These are phyloP conservation scores for Uria aalge DNA, from an alignment of 2,113 vertebrate species.

Conservation along the genomic window DNA sequence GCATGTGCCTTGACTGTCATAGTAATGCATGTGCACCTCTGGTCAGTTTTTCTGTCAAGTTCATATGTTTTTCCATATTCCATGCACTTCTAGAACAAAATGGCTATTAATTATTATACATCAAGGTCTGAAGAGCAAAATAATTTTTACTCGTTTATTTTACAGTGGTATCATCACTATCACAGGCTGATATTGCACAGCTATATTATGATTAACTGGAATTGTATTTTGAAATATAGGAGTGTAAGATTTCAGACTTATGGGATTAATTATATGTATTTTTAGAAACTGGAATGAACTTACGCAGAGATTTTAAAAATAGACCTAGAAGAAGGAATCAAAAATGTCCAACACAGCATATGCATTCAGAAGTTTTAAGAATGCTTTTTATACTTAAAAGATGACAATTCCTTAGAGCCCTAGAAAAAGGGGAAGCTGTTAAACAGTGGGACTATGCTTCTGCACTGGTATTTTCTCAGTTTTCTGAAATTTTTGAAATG, in stretches of 20 bases:
- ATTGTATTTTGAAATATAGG: not conserved
- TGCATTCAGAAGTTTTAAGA: conserved; percentile 72
- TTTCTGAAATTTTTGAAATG: conserved; percentile 63
- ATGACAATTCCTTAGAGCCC: conserved; percentile 30
- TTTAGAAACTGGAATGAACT: conserved; percentile 41
- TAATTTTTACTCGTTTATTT: not conserved
- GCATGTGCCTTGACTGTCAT: not conserved
- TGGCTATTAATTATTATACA: not conserved
- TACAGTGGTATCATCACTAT: not conserved
- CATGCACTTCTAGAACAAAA: not conserved
- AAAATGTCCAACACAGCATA: conserved; percentile 71
- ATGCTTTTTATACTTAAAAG: conserved; percentile 56
- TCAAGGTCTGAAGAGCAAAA: not conserved
- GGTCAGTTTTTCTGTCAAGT: not conserved
- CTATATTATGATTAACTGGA: not conserved
- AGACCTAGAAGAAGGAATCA: conserved; percentile 74
- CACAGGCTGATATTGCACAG: not conserved
- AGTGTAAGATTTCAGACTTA: not conserved
- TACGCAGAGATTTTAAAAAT: conserved; percentile 81
- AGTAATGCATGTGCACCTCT: not conserved
- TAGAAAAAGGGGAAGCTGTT: not conserved
- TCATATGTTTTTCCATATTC: not conserved
- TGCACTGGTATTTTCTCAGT: conserved; percentile 65
- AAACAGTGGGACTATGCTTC: conserved; percentile 74
- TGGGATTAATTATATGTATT: not conserved